Evolutionary conservation across 2,888 invertebrate species (phyloP).

Genomic region (Epirrhoe tristata): DNA sequence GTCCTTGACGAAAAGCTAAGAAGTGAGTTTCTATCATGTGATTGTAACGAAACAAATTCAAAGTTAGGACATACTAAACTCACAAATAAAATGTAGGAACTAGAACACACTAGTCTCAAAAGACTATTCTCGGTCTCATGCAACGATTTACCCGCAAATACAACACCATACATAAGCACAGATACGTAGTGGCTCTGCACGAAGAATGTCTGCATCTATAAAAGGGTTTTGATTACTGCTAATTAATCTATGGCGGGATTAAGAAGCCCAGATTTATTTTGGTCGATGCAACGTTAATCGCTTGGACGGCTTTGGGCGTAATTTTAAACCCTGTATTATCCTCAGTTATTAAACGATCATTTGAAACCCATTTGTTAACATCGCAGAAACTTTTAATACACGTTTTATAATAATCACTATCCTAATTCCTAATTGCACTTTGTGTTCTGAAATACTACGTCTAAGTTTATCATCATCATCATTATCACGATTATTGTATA

Average conservation of each 20-base stretch:
- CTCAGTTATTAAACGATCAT: constrained; percentile 1
- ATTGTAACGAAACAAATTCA: neutral
- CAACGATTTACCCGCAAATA: neutral
- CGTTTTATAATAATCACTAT: neutral
- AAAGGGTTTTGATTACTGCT: constrained; percentile 29
- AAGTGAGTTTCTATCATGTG: too few relatives aligned
- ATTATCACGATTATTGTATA: too few relatives aligned
- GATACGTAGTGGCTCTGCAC: constrained; percentile 1
- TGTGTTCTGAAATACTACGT: too few relatives aligned
- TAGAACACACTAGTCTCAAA: neutral
- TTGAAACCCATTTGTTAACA: constrained; percentile 1
- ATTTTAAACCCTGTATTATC: constrained; percentile 14
- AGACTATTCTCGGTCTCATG: neutral
- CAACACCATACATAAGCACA: neutral
- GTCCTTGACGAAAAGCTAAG: too few relatives aligned
- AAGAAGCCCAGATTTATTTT: constrained; percentile 30
- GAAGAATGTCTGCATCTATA: constrained; percentile 28
- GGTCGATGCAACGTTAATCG: constrained; percentile 30
- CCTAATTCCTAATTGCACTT: neutral
- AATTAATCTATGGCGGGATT: constrained; percentile 28
- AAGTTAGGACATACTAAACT: neutral
- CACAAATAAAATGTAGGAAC: neutral
- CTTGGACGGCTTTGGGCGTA: constrained; percentile 9
- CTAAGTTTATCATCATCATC: too few relatives aligned
- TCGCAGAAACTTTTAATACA: neutral